phyloP scores from a whole-genome alignment of 2,888 invertebrate genomes.

The Hecatera dysodea region DNA sequence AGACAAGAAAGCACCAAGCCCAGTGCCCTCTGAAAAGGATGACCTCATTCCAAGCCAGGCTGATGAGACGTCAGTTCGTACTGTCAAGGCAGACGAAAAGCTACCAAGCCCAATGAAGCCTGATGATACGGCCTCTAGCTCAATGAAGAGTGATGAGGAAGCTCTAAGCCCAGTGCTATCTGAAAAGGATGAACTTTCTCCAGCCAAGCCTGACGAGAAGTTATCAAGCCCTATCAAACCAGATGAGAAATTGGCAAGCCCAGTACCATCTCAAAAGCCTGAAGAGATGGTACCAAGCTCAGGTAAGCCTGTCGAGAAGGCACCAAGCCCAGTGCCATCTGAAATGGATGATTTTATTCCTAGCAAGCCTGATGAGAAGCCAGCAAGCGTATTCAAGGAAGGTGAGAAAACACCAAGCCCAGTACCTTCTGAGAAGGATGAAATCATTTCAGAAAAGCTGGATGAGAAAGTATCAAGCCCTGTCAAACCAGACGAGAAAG shows the following conservation, averaged over 20 bases:
- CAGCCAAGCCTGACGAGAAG: constrained; percentile 10
- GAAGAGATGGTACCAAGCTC: background rate
- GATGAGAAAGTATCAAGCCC: constrained; percentile 16
- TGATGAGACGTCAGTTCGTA: background rate
- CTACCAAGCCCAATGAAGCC: background rate
- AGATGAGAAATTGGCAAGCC: background rate
- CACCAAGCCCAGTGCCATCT: background rate
- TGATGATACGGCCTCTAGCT: background rate
- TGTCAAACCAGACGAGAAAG: background rate
- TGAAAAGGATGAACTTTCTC: background rate
- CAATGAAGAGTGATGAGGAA: background rate
- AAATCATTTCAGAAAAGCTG: background rate
- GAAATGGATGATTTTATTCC: background rate
- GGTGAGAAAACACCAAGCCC: background rate
- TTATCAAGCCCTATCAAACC: background rate
- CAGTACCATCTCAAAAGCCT: background rate
- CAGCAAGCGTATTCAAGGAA: background rate
- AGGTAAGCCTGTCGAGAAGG: background rate
- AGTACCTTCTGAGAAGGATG: background rate
- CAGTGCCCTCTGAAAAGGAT: background rate
- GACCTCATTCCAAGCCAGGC: background rate
- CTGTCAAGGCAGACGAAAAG: background rate
- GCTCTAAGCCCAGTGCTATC: background rate
- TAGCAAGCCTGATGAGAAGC: background rate
- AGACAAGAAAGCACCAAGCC: background rate